Evolutionary conservation across 2,113 vertebrate species (phyloP).

Genomic region (Malurus alboscapulatus): DNA sequence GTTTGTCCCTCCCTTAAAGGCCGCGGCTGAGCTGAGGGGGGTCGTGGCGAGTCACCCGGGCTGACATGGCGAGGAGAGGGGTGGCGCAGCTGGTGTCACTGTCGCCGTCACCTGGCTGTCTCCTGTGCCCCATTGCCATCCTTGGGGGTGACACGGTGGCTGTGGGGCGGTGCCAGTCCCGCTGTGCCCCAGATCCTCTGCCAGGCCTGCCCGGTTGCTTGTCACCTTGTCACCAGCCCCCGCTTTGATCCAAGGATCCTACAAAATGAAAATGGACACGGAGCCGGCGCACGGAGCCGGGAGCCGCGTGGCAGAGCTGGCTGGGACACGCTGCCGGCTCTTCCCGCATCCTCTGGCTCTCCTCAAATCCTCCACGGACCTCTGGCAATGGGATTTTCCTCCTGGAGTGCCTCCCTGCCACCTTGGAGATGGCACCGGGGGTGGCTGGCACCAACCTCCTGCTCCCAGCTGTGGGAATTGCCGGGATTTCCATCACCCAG

Average conservation of each 20-base stretch:
- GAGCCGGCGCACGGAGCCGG: rapidly evolving
- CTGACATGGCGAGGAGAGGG: neutral
- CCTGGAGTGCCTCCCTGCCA: rapidly evolving
- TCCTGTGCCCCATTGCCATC: rapidly evolving
- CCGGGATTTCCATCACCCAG: neutral
- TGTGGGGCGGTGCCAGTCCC: neutral
- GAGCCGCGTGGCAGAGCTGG: neutral
- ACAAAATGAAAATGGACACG: neutral
- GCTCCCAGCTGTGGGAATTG: rapidly evolving
- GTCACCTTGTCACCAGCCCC: neutral
- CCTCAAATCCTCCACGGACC: neutral
- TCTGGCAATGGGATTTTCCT: neutral
- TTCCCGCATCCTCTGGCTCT: neutral
- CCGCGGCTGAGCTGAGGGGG: neutral
- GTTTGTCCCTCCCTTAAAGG: neutral
- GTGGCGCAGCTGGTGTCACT: neutral
- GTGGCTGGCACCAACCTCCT: neutral
- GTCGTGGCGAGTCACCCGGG: neutral
- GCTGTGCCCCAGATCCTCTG: neutral
- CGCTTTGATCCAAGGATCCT: conserved; percentile 1
- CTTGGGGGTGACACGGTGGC: neutral
- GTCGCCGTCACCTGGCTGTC: neutral
- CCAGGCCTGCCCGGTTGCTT: neutral
- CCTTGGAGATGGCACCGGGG: rapidly evolving
- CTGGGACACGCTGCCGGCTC: neutral